Base-by-base conservation (phyloP, 2,888 invertebrate species). In the Caenorhabditis imperialis region DNA sequence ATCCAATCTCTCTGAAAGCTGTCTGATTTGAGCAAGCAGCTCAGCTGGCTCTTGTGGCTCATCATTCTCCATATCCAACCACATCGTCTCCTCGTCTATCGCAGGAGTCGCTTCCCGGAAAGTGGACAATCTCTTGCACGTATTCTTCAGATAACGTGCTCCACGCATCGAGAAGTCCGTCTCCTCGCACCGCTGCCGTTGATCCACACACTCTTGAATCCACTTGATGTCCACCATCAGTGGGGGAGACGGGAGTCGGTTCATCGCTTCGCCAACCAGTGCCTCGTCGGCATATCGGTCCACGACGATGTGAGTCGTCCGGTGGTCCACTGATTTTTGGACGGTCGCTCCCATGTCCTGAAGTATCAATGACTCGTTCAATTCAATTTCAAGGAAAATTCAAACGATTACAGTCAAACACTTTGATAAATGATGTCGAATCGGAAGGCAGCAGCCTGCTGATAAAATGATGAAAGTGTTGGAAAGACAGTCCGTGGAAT, bases 191-290 rank as follows among this genome's bases (percentile, higher is more conserved):
- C 51, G 44, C 22, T 50, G 14, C 10, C 58, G 48, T 2, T 55
- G 40, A 48, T 73, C 73, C 18, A 73, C 25, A 23, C 73, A 71
- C 51, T 73, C 65, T 47, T 73, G 73, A 44, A 73, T 73, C 73
- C 73, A 73, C 51, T 73, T 65, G 0, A 73, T 50, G 33, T 73
- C 73, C 2, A 73, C 65, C 58, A 73, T 72, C 12, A 67, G 27
- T 6, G 60, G 67, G 7, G 65, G 61, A 23, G 1, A 2, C 4
- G 54, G 58, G 1, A 14, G 16, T 12, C 71, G 33, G 1, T 48
- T 14, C 60, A 73, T 73, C 1, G 73, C 73, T 0, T 12, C 8
- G 12, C 44, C 35, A 5, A 73, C 60, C 1, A 45, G 22, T 18
- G 22, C 7, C n/a, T 57, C 58, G 30, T 73, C 55, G 4, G 61